Evolutionary conservation across 92 coral and sea anemone species (phyloP).

Genomic region (Desmophyllum pertusum): DNA sequence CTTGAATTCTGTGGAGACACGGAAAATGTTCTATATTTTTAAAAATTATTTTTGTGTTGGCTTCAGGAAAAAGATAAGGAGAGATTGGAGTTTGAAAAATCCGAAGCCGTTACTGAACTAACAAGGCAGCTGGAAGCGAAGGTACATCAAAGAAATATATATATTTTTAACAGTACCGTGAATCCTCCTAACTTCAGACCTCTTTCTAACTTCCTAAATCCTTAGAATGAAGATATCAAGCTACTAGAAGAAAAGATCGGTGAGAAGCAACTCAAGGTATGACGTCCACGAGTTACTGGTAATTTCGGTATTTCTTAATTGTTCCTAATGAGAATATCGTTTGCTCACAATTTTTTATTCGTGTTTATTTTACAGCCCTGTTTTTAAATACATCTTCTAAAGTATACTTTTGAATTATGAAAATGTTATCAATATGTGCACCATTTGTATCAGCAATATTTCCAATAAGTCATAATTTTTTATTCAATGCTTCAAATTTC

Average conservation of each 20-base stretch:
- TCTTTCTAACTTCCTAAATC: not conserved
- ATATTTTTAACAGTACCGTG: not conserved
- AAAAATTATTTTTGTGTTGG: not conserved
- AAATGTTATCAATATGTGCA: not conserved
- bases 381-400: not conserved
- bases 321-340: too few species aligned
- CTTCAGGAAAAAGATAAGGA: constrained; percentile 20
- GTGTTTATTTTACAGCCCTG: too few species aligned
- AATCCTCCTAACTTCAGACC: not conserved
- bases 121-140: constrained; percentile 49
- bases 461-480: too few species aligned
- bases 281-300: not conserved
- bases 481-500: not conserved
- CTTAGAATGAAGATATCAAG: constrained; percentile 22
- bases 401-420: not conserved
- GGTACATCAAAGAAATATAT: constrained; percentile 5
- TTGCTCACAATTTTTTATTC: not conserved
- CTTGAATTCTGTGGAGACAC: too few species aligned
- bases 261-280: constrained; percentile 11
- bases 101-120: constrained; percentile 37
- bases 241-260: constrained; percentile 1
- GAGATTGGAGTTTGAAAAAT: constrained; percentile 21
- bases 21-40: not conserved
- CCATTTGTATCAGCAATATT: not conserved
- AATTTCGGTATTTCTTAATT: not conserved